Conservation (phyloP, 2,113 vertebrate genomes). For the Holacanthus passer region DNA sequence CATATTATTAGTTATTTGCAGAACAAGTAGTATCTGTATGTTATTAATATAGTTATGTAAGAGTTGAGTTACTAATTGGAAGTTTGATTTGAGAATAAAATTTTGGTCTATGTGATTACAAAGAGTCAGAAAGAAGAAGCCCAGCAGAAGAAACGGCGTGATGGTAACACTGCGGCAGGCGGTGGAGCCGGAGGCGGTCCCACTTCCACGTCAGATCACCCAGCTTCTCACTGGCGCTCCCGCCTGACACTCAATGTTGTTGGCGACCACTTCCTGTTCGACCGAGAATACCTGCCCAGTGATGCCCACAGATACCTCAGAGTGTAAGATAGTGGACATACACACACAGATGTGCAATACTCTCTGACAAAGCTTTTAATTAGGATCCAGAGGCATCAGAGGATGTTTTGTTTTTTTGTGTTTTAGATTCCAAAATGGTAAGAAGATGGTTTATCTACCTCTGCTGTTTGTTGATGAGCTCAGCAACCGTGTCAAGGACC, state of each 20-base stretch:
- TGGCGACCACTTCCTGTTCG: slow-evolving; percentile 93
- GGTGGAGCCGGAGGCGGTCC: slow-evolving; percentile 52
- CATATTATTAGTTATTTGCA: neutral
- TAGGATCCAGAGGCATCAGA: neutral
- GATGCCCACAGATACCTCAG: slow-evolving; percentile 97
- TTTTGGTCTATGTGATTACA: neutral
- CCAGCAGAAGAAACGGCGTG: slow-evolving; percentile 71
- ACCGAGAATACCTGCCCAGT: slow-evolving; percentile 91
- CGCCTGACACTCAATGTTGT: slow-evolving; percentile 94
- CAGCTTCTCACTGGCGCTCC: slow-evolving; percentile 95
- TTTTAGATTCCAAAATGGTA: slow-evolving; percentile 91
- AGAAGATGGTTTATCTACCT: slow-evolving; percentile 96
- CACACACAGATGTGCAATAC: neutral
- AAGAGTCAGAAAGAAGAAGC: slow-evolving; percentile 79
- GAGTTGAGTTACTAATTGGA: neutral
- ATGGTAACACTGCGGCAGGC: slow-evolving; percentile 57
- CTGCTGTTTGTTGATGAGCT: slow-evolving; percentile 99
- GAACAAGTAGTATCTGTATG: neutral
- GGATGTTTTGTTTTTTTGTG: slow-evolving; percentile 10
- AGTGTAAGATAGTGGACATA: slow-evolving; percentile 84
- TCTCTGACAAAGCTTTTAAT: neutral
- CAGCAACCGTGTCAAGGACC: slow-evolving; percentile 97
- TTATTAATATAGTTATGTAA: neutral
- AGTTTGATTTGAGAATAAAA: neutral
- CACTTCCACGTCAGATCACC: slow-evolving; percentile 84